Evolutionary conservation across 2,113 vertebrate genomes (phyloP).

Genomic region (Periophthalmus modestus): DNA sequence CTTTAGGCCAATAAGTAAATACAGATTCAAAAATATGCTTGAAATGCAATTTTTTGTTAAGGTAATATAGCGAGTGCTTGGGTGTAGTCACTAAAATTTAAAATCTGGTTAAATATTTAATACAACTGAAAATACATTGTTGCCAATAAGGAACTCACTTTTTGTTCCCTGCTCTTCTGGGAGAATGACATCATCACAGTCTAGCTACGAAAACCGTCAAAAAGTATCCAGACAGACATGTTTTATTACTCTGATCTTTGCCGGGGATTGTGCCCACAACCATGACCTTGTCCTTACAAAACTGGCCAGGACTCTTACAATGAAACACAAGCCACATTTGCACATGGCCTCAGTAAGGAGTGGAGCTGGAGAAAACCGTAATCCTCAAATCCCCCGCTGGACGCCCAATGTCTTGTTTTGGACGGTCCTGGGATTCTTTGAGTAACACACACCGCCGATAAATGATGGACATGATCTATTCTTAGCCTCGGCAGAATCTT

Average conservation of each 20-base stretch:
- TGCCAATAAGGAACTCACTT: too few relatives aligned
- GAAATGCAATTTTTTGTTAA: too few relatives aligned
- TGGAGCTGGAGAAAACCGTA: conserved; percentile 58
- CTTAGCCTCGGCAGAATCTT: conserved; percentile 77
- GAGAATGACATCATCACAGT: too few relatives aligned
- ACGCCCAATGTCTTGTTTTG: conserved; percentile 72
- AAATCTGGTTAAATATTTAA: too few relatives aligned
- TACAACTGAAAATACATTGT: too few relatives aligned
- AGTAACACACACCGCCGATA: conserved; percentile 78
- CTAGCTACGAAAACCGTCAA: too few relatives aligned
- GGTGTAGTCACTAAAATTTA: too few relatives aligned
- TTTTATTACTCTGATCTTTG: conserved; percentile 2
- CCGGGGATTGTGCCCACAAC: conserved; percentile 39
- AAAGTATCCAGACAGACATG: not conserved
- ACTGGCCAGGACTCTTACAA: conserved; percentile 64
- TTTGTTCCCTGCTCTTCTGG: too few relatives aligned
- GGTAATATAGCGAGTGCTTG: too few relatives aligned
- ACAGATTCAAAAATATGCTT: too few relatives aligned
- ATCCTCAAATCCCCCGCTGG: conserved; percentile 67
- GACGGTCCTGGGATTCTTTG: conserved; percentile 73
- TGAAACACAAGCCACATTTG: conserved; percentile 73
- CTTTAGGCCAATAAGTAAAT: too few relatives aligned
- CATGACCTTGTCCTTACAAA: conserved; percentile 68
- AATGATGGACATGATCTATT: conserved; percentile 77
- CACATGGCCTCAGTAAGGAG: conserved; percentile 54